phyloP scores from a whole-genome alignment of 2,797 vertebrate species.

The Peromyscus melanophrys region DNA sequence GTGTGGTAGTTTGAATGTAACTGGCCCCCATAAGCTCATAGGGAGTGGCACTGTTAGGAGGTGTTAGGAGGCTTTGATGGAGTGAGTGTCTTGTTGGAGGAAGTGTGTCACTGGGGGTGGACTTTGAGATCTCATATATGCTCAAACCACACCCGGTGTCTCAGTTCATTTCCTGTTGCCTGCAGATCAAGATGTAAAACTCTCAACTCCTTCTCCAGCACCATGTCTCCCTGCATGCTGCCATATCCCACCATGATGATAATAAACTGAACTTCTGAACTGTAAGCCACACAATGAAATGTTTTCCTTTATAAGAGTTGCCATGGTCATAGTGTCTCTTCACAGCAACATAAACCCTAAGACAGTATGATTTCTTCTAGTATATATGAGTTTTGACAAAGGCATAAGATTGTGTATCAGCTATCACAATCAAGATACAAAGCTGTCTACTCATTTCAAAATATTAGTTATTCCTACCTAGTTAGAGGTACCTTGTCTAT shows the following conservation, averaged over 20 bases:
- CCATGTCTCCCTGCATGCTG: background rate
- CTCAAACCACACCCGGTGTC: background rate
- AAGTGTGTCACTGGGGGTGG: background rate
- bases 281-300: background rate
- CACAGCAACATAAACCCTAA: background rate
- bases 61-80: background rate
- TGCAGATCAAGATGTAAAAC: background rate
- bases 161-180: background rate
- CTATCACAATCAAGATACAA: background rate
- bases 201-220: background rate
- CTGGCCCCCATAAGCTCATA: background rate
- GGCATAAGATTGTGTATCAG: background rate
- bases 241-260: background rate
- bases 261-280: background rate
- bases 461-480: background rate
- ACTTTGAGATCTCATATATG: background rate
- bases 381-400: constrained; percentile 17
- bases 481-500: background rate
- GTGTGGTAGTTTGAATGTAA: background rate
- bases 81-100: background rate
- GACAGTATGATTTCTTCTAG: background rate
- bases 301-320: background rate
- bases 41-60: background rate
- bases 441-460: background rate
- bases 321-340: background rate